phyloP scores from a whole-genome alignment of 2,797 vertebrate species.

The Myotis planiceps region DNA sequence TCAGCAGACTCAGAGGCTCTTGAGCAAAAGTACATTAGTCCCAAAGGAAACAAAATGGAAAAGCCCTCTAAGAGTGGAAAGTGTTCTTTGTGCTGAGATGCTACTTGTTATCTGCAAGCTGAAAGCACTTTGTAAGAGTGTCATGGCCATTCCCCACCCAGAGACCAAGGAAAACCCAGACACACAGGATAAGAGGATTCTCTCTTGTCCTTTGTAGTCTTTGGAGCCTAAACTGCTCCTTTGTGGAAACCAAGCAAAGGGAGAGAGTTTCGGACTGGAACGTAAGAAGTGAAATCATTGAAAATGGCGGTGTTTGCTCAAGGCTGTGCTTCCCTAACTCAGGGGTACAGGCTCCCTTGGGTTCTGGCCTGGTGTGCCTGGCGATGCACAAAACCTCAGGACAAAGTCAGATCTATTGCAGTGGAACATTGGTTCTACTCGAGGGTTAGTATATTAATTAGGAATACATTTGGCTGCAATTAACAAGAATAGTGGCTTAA shows the following conservation, averaged over 20 bases:
- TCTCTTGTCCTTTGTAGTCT: background rate
- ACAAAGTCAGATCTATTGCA: background rate
- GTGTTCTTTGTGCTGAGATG: background rate
- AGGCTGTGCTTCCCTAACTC: background rate
- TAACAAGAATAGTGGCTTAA: background rate
- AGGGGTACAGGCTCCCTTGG: background rate
- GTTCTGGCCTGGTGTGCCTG: background rate
- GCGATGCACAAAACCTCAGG: background rate
- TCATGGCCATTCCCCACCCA: background rate
- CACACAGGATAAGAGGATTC: background rate
- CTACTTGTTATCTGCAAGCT: background rate
- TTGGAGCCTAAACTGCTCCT: background rate
- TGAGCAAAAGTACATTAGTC: background rate
- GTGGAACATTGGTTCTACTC: background rate
- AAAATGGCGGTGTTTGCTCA: background rate
- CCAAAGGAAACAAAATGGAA: background rate
- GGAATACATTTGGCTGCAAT: background rate
- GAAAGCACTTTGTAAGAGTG: background rate
- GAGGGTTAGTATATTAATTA: background rate
- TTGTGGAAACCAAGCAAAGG: conserved; percentile 4
- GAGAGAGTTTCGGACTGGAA: background rate
- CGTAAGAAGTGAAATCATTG: background rate
- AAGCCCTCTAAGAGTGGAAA: background rate
- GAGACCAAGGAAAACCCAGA: background rate
- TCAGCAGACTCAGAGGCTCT: background rate